Evolutionary conservation across 2,113 vertebrate species (phyloP), one percentile per base, ranked within the genome.

Genomic region (Arizona elegans): DNA sequence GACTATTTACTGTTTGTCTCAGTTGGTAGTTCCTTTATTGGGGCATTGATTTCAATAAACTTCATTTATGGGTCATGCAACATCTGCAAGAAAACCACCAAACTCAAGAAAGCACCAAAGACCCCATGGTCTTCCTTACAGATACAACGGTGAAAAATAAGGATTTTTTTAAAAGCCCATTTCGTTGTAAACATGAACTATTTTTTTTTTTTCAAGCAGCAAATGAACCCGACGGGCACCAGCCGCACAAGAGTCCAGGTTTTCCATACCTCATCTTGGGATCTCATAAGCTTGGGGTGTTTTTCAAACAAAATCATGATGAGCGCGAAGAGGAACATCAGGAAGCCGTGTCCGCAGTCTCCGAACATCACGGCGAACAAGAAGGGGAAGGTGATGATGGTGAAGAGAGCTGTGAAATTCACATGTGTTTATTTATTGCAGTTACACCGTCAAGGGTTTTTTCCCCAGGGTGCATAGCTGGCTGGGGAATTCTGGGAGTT

Each of bases 291-390:
- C 90, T 98, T 98, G 23, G 98, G 98, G 93, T 99, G 98, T 62
- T 98, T 98, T 96, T 99, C 99, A 5, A 97, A 98, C 0, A 98
- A 62, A 75, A 99, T 98, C 98, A 99, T 97, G 97, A 98, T 97
- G 75, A 98, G 95, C 50, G 99, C 99, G 95, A 99, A 99, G 0
- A 99, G 10, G 94, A 98, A 96, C 99, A 99, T 99, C 47, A 99
- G 97, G 0, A 98, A 86, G 23, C 99, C 99, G 0, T 99, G 99
- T 17, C 99, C 99, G 0, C 98, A 96, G 96, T 99, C 99, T 88
- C 99, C 99, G 53, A 99, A 99, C 99, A 99, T 99, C 93, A 99
- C 98, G 0, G 99, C 99, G 3, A 99, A 99, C 94, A 99, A 92
- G 95, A 99, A 99, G 0, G 99, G 99, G 92, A 99, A 99, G 0